A percentile compares a stretch with the other conserved stretches of the same genome.
phyloP scores from a whole-genome alignment of 2,797 vertebrate species.

The Melopsittacus undulatus region DNA sequence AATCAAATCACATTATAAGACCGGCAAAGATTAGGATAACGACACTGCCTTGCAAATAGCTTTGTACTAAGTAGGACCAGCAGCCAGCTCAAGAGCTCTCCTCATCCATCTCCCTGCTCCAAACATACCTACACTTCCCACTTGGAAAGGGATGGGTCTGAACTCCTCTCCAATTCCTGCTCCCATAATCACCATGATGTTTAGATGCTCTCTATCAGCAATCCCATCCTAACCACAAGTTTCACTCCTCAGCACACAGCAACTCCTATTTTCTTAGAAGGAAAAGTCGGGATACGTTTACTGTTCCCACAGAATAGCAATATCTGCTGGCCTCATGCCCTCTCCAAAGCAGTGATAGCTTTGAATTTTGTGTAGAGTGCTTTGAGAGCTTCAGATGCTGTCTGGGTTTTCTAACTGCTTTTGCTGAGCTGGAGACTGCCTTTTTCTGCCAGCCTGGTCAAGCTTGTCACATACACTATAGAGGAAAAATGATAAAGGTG shows the following conservation, averaged over 20 bases:
- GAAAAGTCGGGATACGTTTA: not conserved
- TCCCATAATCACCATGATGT: not conserved
- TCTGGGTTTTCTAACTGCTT: not conserved
- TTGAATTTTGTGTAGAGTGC: accelerated
- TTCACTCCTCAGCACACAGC: not conserved
- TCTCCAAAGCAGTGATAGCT: not conserved
- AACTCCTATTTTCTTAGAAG: accelerated
- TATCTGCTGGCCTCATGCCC: not conserved
- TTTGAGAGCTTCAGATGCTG: not conserved
- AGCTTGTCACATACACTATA: not conserved
- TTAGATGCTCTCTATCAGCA: not conserved
- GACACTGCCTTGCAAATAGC: conserved; percentile 46
- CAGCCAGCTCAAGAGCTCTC: not conserved
- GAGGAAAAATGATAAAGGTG: accelerated
- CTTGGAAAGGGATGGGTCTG: not conserved
- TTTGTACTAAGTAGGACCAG: not conserved
- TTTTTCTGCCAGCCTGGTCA: not conserved
- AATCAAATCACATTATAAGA: conserved; percentile 46
- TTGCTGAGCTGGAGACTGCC: not conserved
- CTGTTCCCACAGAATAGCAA: accelerated
- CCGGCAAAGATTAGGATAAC: conserved; percentile 25
- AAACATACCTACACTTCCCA: accelerated
- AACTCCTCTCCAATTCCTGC: not conserved
- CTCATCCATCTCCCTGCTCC: not conserved
- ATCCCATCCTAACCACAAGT: accelerated